Conservation (phyloP, 2,113 vertebrate species). For the Podarcis muralis region DNA sequence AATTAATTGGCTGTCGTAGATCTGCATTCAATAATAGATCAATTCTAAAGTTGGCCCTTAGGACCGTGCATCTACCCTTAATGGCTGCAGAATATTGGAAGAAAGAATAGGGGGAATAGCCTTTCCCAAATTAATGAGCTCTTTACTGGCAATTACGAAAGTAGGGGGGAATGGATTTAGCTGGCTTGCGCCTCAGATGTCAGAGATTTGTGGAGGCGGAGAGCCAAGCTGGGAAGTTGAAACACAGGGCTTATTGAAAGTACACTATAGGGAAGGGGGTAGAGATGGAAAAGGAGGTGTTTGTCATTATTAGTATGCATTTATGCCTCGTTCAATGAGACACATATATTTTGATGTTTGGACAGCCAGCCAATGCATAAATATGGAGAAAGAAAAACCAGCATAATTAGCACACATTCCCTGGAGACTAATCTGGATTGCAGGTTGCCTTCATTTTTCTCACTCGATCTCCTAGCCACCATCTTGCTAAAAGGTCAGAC, state of each 20-base stretch:
- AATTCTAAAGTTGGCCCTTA: neutral
- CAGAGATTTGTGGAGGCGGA: neutral
- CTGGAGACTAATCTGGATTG: neutral
- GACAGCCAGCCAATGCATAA: conserved; percentile 4
- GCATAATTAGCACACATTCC: neutral
- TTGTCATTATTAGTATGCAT: neutral
- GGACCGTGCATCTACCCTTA: neutral
- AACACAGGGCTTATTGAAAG: neutral
- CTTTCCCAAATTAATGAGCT: neutral
- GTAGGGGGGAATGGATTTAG: neutral
- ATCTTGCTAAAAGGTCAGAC: no score
- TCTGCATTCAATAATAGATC: neutral
- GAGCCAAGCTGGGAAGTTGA: neutral
- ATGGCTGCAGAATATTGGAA: neutral
- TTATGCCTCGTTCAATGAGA: neutral
- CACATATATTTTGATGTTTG: neutral
- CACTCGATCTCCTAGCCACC: neutral
- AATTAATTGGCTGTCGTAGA: neutral
- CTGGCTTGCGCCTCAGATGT: neutral
- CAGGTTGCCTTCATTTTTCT: neutral
- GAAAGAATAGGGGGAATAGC: neutral
- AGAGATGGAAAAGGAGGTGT: neutral
- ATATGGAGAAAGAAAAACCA: neutral
- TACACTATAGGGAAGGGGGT: neutral
- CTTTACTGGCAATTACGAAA: neutral